These are phyloP conservation scores for Drosophila erecta DNA, from an alignment of 1,140 invertebrate genomes.

Conservation along the genomic window DNA sequence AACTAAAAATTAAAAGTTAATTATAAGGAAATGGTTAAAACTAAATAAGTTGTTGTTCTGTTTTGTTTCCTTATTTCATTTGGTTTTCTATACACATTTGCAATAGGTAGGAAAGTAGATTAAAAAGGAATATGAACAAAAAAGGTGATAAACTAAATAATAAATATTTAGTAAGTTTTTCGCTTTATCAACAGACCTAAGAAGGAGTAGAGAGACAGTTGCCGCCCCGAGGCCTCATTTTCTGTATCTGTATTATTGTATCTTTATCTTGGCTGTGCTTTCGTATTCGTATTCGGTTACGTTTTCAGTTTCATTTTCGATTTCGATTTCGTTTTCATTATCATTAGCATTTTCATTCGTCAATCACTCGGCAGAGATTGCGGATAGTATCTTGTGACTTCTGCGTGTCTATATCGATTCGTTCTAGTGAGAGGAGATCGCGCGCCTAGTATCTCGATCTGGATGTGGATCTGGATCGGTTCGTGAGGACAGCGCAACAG, in stretches of 20 bases:
- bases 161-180: slow-evolving; percentile 58
- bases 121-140: slow-evolving; percentile 48
- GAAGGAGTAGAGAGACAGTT: slow-evolving; percentile 53
- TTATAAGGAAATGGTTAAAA: slow-evolving; percentile 53
- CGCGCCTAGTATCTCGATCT: slow-evolving; percentile 51
- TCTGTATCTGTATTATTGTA: slow-evolving; percentile 42
- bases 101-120: slow-evolving; percentile 22
- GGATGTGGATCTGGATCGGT: slow-evolving; percentile 29
- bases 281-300: not conserved
- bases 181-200: slow-evolving; percentile 58
- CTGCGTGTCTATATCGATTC: slow-evolving; percentile 37
- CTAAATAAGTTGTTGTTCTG: slow-evolving; percentile 46
- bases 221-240: slow-evolving; percentile 48
- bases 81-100: slow-evolving; percentile 46
- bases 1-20: slow-evolving; percentile 44
- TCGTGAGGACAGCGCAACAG: slow-evolving; percentile 30
- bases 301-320: slow-evolving; percentile 12
- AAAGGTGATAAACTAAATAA: slow-evolving; percentile 62
- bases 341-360: slow-evolving; percentile 20
- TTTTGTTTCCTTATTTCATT: slow-evolving; percentile 23
- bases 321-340: slow-evolving; percentile 8
- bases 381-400: slow-evolving; percentile 42
- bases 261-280: slow-evolving; percentile 23
- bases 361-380: slow-evolving; percentile 14
- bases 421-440: slow-evolving; percentile 40